Base-by-base conservation (phyloP, 2,797 vertebrate species). In the Etheostoma perlongum region DNA sequence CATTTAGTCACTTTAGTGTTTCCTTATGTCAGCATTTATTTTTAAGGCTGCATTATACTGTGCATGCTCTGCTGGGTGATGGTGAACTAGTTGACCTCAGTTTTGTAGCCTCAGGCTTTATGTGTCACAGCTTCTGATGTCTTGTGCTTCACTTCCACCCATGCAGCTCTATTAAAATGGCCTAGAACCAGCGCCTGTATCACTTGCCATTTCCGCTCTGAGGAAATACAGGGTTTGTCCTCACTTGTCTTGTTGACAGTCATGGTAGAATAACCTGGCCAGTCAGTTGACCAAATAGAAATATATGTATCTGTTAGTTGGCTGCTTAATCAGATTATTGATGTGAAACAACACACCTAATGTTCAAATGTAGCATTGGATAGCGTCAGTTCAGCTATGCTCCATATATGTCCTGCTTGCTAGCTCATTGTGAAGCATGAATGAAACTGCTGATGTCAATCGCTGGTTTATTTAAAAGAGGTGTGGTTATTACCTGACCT, bases 111-210 rank as follows among this genome's bases (percentile, higher is more conserved):
- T 74, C 77, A 14, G 86, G 88, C 77, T 70, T 42, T 76, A 69
- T 74, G 84, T 87, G 83, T 91, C 85, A 81, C 52, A 53, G 87
- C 88, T 72, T 84, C 72, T 71, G 81, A 90, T 83, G 72, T 88
- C 72, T 84, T 78, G 61, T 89, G 82, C 76, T 81, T 88, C 63
- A 44, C 77, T 82, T 85, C 48, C 64, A 64, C 74, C 77, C 77
- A 40, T 68, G 79, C 75, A 60, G 44, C 64, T 69, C 57, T 60
- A 30, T 72, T 72, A 64, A 82, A 81, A 76, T 63, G 62, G 59
- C 72, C 55, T 15, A 57, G 51, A 76, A 88, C 59, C 76, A 71
- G 73, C 19, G n/a, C 57, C 42, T 48, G 64, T 76, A 54, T 83
- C 73, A n/a, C 57, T 72, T 49, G 12, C 33, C 30, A 23, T 75